Evolutionary conservation across 2,113 vertebrate species (phyloP), one percentile per base, ranked within the genome.

Genomic region (Ptychochromis oligacanthus): DNA sequence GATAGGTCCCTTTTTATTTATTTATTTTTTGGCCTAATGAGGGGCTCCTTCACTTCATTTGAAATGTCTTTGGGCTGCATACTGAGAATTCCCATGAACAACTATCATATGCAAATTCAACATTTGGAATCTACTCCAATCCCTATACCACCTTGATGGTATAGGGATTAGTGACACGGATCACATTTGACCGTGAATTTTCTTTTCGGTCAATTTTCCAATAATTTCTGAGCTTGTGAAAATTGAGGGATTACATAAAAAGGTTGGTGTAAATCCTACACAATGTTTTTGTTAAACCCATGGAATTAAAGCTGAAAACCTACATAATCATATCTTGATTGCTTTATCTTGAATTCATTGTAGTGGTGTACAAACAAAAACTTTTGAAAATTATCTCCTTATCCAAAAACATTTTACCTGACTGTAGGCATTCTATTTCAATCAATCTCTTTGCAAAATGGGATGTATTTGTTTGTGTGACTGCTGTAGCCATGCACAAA

Each of bases 401-500:
- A 22, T 52, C 24, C 65, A 72, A 72, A 28, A 52, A 28, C 43
- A 72, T 0, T 5, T 31, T 10, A 28, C 43, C 11, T 49, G 15
- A 49, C 46, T 40, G 4, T 9, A 20, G 38, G 61, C 12, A 6
- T 40, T 64, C 36, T 64, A 64, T 36, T 40, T 64, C n/a, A 64
- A 22, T 67, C 94, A 84, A 92, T 93, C 91, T 93, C 90, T 90
- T 93, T 94, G 86, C 28, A 78, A 79, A 65, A 15, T 46, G 22
- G 12, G 67, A 82, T 84, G 85, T 65, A 75, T 81, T 75, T 89
- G 75, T 90, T 77, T 82, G 77, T 74, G 58, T 24, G 55, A 75
- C 75, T 38, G 70, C 49, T 82, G 65, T 13, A 43, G 81, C 31
- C 49, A 74, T 6, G 26, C 22, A 77, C 13, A 11, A 20, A 92